Evolutionary conservation across 2,888 invertebrate species (phyloP).

Genomic region (Parapristionchus giblindavisi): DNA sequence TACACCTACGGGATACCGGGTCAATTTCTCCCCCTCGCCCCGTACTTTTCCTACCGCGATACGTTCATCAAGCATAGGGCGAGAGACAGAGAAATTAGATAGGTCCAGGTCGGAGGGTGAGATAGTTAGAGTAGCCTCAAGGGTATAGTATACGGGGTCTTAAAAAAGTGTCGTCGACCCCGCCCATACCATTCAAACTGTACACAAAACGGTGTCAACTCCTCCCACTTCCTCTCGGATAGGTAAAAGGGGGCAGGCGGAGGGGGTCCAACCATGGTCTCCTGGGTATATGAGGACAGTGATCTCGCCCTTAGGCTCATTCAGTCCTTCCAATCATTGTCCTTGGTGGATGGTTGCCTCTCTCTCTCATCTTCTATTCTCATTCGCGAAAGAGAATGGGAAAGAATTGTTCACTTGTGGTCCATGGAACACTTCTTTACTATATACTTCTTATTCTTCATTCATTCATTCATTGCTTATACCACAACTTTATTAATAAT

Average conservation of each 20-base stretch:
- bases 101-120: too few relatives aligned
- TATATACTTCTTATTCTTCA: neutral
- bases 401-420: neutral
- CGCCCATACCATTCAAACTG: too few relatives aligned
- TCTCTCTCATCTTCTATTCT: slow-evolving; percentile 9
- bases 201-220: slow-evolving; percentile 34
- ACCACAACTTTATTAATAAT: neutral
- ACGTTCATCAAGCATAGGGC: too few relatives aligned
- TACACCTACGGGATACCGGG: too few relatives aligned
- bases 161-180: too few relatives aligned
- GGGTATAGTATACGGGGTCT: too few relatives aligned
- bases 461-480: neutral
- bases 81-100: too few relatives aligned
- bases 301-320: slow-evolving; percentile 20
- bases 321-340: slow-evolving; percentile 1
- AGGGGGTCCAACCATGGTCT: neutral
- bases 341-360: neutral
- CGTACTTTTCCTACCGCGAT: too few relatives aligned
- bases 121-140: too few relatives aligned
- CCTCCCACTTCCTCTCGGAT: slow-evolving; percentile 30
- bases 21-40: too few relatives aligned
- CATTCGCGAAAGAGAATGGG: neutral
- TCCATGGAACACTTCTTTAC: neutral
- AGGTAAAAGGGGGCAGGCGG: neutral
- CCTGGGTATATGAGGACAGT: slow-evolving; percentile 33